phyloP scores from a whole-genome alignment of 2,888 invertebrate genomes.

The Trimorus sp. region DNA sequence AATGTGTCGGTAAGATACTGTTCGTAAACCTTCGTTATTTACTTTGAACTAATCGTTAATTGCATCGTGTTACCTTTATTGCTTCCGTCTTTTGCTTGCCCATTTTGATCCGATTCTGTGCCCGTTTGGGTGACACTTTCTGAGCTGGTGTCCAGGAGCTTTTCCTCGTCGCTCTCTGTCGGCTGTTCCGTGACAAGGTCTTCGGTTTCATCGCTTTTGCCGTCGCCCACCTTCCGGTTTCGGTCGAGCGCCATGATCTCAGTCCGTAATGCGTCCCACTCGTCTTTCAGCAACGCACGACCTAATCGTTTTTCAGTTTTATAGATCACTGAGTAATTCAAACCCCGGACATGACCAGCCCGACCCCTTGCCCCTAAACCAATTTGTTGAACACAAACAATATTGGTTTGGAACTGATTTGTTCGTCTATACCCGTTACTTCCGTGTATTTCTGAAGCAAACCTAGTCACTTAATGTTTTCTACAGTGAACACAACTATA shows the following conservation, averaged over 20 bases:
- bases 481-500: constrained; percentile 1
- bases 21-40: too few relatives aligned
- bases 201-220: background rate
- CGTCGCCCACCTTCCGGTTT: background rate
- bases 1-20: too few relatives aligned
- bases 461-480: constrained; percentile 3
- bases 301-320: background rate
- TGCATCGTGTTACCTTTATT: background rate
- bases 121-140: background rate
- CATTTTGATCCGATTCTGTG: too few relatives aligned
- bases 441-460: background rate
- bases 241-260: background rate
- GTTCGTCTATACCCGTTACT: constrained; percentile 1
- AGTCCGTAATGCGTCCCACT: background rate
- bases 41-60: background rate
- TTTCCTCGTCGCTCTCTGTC: background rate
- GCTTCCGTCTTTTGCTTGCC: too few relatives aligned
- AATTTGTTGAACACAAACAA: background rate
- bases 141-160: background rate
- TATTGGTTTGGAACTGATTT: background rate
- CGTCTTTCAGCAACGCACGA: background rate
- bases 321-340: background rate
- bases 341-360: background rate
- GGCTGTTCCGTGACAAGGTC: too few relatives aligned
- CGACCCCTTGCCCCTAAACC: background rate